These are phyloP conservation scores for Amiota minor DNA, from an alignment of 2,888 invertebrate genomes.

Conservation along the genomic window DNA sequence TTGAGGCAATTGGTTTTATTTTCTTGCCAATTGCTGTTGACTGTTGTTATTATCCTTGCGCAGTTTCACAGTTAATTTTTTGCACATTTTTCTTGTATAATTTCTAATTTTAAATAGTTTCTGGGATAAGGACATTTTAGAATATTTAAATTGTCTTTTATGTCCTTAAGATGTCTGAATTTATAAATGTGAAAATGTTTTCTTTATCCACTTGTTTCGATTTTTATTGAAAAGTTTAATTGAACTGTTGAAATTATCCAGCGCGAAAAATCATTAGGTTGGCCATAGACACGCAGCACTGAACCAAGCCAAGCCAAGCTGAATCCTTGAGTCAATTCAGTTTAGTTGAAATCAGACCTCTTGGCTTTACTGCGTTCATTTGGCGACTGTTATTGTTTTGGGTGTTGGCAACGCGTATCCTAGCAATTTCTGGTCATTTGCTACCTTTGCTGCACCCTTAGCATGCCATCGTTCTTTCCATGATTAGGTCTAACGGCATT, in stretches of 20 bases:
- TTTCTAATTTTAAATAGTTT: constrained; percentile 66
- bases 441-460: constrained; percentile 39
- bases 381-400: constrained; percentile 58
- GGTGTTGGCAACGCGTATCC: constrained; percentile 63
- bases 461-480: constrained; percentile 23
- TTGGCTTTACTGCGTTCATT: constrained; percentile 45
- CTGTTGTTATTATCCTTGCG: constrained; percentile 52
- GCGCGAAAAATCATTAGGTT: neutral
- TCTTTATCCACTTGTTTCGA: neutral
- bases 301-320: neutral
- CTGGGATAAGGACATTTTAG: constrained; percentile 66
- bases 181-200: neutral
- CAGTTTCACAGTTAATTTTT: constrained; percentile 58
- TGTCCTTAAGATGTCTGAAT: neutral
- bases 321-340: neutral
- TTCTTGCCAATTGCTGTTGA: neutral
- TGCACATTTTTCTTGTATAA: constrained; percentile 63
- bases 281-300: neutral
- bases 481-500: constrained; percentile 36
- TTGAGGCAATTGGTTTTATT: constrained; percentile 51
- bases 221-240: neutral
- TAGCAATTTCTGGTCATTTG: constrained; percentile 59
- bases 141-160: constrained; percentile 32
- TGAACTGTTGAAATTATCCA: neutral
- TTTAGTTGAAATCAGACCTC: constrained; percentile 1